Conservation (phyloP, 1,140 invertebrate species). For the Aphelenchoides avenae region DNA sequence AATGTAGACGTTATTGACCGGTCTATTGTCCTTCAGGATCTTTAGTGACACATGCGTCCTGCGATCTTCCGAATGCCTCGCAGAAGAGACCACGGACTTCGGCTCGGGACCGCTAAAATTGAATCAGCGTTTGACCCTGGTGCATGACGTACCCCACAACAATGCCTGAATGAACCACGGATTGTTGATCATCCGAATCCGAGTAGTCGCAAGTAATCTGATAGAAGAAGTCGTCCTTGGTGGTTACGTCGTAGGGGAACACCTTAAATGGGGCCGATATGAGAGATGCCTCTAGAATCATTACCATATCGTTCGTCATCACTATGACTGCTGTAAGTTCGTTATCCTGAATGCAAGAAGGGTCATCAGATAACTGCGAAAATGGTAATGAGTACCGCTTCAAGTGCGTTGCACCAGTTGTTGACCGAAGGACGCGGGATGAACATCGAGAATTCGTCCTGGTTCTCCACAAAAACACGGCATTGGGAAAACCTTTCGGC, state of each 20-base stretch:
- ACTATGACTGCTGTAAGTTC: slow-evolving; percentile 40
- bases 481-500: slow-evolving; percentile 46
- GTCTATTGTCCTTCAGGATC: slow-evolving; percentile 40
- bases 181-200: slow-evolving; percentile 17
- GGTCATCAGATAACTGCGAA: background rate
- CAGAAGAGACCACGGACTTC: slow-evolving; percentile 22
- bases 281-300: too few species aligned
- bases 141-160: slow-evolving; percentile 42
- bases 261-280: too few species aligned
- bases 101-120: slow-evolving; percentile 44
- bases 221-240: slow-evolving; percentile 51
- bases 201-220: slow-evolving; percentile 45
- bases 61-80: slow-evolving; percentile 4
- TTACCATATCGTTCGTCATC: slow-evolving; percentile 45
- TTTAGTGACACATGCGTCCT: slow-evolving; percentile 29
- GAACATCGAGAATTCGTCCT: slow-evolving; percentile 39
- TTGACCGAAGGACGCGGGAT: slow-evolving; percentile 31
- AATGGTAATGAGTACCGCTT: slow-evolving; percentile 24
- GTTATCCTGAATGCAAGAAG: slow-evolving; percentile 24
- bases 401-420: slow-evolving; percentile 47
- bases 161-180: slow-evolving; percentile 24
- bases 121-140: slow-evolving; percentile 13
- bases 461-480: slow-evolving; percentile 31
- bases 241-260: slow-evolving; percentile 45
- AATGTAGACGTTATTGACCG: slow-evolving; percentile 51